Conservation (phyloP, 2,888 invertebrate species). For the Quadroppia sp. region DNA sequence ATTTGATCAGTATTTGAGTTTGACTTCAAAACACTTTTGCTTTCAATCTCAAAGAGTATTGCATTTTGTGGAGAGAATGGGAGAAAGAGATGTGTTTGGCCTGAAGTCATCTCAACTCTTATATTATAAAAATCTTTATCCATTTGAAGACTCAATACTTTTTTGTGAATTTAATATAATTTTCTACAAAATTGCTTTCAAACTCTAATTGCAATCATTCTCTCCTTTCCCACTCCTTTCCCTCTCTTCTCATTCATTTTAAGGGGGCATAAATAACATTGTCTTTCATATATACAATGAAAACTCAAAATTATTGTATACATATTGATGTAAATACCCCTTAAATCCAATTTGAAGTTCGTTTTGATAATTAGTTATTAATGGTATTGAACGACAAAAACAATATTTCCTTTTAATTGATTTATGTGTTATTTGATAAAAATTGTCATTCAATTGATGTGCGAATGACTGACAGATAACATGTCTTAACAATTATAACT, state of each 20-base stretch:
- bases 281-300: too few relatives aligned
- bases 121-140: constrained; percentile 22
- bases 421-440: background rate
- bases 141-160: constrained; percentile 3
- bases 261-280: background rate
- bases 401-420: background rate
- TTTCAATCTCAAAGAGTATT: constrained; percentile 6
- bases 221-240: too few relatives aligned
- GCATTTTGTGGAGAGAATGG: background rate
- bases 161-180: background rate
- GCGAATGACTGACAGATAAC: constrained; percentile 1
- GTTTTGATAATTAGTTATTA: too few relatives aligned
- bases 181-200: background rate
- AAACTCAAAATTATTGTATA: too few relatives aligned
- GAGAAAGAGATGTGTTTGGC: constrained; percentile 13
- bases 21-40: background rate
- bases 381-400: too few relatives aligned
- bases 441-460: background rate
- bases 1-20: constrained; percentile 10
- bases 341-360: too few relatives aligned
- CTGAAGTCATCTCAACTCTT: constrained; percentile 19
- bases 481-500: constrained; percentile 8
- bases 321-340: too few relatives aligned
- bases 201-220: constrained; percentile 14
- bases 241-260: background rate